A percentile compares a stretch with the other conserved stretches of the same genome.
phyloP scores from a whole-genome alignment of 2,797 vertebrate species.

The Coccyzus lansbergi region DNA sequence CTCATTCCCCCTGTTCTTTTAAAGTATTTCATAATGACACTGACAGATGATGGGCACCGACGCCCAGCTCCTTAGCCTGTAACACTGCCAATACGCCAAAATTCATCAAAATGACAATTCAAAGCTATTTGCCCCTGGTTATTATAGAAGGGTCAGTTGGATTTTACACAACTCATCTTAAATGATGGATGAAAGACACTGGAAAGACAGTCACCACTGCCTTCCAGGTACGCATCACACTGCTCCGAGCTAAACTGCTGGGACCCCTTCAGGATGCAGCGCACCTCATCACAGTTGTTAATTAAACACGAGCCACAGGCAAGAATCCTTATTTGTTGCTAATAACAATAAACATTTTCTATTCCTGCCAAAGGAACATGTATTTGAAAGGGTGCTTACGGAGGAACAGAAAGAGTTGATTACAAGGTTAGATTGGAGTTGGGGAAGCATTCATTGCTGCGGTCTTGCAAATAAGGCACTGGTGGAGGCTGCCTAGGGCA shows the following conservation, averaged over 20 bases:
- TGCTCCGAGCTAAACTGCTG: background rate
- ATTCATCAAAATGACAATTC: constrained; percentile 66
- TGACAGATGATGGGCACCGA: constrained; percentile 45
- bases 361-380: background rate
- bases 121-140: constrained; percentile 37
- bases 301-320: background rate
- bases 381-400: background rate
- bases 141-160: constrained; percentile 49
- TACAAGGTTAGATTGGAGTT: background rate
- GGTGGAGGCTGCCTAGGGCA: too few species aligned
- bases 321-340: background rate
- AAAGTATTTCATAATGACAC: constrained; percentile 37
- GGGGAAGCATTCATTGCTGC: background rate
- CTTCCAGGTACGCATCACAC: background rate
- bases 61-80: background rate
- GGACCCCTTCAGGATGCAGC: background rate
- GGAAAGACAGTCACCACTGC: constrained; percentile 6
- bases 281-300: background rate
- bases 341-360: background rate
- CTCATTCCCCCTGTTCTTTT: background rate
- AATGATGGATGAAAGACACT: constrained; percentile 51
- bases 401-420: background rate
- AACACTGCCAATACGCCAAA: constrained; percentile 38
- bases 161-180: constrained; percentile 48
- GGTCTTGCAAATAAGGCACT: background rate